Evolutionary conservation across 2,888 invertebrate species (phyloP).

Genomic region (Artemia sinica): DNA sequence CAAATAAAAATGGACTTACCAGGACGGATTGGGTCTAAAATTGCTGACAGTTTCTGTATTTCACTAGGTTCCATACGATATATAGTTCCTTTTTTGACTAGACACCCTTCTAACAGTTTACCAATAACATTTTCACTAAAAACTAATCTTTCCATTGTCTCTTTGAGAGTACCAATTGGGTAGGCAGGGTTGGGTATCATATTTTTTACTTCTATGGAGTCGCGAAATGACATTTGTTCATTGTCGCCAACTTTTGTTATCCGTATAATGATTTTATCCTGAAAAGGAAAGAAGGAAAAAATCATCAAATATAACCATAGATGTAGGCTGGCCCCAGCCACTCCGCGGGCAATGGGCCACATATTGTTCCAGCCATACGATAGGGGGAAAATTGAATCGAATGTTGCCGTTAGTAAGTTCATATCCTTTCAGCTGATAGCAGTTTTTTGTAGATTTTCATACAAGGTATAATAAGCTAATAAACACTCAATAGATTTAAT

Average conservation of each 20-base stretch:
- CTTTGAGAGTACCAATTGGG: slow-evolving; percentile 27
- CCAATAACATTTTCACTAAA: slow-evolving; percentile 41
- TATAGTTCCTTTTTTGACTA: slow-evolving; percentile 33
- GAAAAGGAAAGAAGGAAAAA: slow-evolving; percentile 23
- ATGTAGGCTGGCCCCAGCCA: too few species aligned
- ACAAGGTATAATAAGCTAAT: too few species aligned
- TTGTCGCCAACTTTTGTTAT: slow-evolving; percentile 4
- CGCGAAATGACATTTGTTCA: not conserved
- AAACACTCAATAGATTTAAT: too few species aligned
- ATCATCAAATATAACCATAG: too few species aligned
- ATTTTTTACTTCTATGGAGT: not conserved
- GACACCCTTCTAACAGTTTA: slow-evolving; percentile 33
- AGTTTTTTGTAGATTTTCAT: too few species aligned
- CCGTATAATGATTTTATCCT: slow-evolving; percentile 34
- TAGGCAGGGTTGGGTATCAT: not conserved
- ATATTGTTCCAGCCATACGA: too few species aligned
- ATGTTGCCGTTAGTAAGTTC: too few species aligned
- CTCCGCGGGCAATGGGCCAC: too few species aligned
- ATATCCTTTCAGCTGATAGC: too few species aligned
- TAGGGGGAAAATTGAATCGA: too few species aligned
- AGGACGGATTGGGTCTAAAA: slow-evolving; percentile 32
- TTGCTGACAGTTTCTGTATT: slow-evolving; percentile 30
- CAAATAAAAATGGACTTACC: slow-evolving; percentile 27
- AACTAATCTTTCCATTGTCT: slow-evolving; percentile 34
- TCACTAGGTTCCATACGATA: slow-evolving; percentile 32